Percentiles rank a stretch among this genome's conserved stretches.
These are phyloP conservation scores for Chaetoderma sp. DNA, from an alignment of 2,888 invertebrate genomes.

Conservation along the genomic window DNA sequence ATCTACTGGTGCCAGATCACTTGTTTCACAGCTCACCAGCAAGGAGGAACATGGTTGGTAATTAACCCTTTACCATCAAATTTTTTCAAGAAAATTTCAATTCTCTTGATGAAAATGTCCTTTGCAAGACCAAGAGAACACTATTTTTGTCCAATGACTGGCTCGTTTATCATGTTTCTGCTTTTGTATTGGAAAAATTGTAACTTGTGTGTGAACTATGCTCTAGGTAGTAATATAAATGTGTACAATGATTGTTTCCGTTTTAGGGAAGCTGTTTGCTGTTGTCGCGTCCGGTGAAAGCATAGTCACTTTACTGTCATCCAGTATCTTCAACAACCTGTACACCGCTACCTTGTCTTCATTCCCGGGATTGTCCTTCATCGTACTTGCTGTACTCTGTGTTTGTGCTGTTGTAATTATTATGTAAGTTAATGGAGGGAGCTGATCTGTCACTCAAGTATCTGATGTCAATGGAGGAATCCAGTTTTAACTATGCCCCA, in stretches of 20 bases:
- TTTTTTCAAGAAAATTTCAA: too few relatives aligned
- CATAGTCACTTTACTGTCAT: conserved; percentile 67
- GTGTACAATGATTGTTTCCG: too few relatives aligned
- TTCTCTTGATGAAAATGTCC: too few relatives aligned
- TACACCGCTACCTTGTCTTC: conserved; percentile 60
- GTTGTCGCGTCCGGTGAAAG: conserved; percentile 69
- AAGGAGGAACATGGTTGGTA: conserved; percentile 68
- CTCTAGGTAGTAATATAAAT: too few relatives aligned
- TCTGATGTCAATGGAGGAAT: too few relatives aligned
- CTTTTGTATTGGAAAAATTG: too few relatives aligned
- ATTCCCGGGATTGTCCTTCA: conserved; percentile 65
- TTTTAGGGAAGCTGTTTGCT: conserved; percentile 69
- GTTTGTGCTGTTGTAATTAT: conserved; percentile 35
- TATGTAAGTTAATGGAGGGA: conserved; percentile 5
- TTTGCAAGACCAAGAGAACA: too few relatives aligned
- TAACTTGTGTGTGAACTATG: too few relatives aligned
- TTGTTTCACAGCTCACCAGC: conserved; percentile 68
- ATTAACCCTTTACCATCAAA: not conserved
- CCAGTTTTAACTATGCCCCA: too few relatives aligned
- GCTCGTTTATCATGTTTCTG: too few relatives aligned
- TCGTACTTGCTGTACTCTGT: conserved; percentile 56
- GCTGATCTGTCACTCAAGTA: too few relatives aligned
- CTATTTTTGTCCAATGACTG: too few relatives aligned
- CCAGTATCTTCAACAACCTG: conserved; percentile 68
- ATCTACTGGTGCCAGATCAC: conserved; percentile 68